Evolutionary conservation across 2,113 vertebrate genomes (phyloP).

Genomic region (Lutjanus erythropterus): DNA sequence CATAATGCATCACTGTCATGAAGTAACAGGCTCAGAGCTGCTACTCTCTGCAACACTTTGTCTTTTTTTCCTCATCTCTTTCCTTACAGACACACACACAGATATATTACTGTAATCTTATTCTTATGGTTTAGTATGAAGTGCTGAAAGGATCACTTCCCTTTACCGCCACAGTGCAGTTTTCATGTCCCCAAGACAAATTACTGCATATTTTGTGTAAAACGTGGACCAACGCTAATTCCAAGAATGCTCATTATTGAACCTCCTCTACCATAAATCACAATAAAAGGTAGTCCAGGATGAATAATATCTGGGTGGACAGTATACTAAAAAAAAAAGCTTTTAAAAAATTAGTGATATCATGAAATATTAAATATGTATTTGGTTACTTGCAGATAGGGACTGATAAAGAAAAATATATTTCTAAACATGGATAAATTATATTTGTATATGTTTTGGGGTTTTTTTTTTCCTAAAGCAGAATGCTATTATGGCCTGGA

Average conservation of each 20-base stretch:
- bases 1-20: conserved; percentile 17
- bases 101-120: background rate
- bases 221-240: background rate
- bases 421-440: background rate
- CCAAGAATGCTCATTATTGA: background rate
- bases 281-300: background rate
- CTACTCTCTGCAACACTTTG: background rate
- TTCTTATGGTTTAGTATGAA: background rate
- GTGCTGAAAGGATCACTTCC: background rate
- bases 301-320: background rate
- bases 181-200: background rate
- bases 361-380: background rate
- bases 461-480: background rate
- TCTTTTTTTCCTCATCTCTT: background rate
- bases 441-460: too few relatives aligned
- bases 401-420: background rate
- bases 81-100: background rate
- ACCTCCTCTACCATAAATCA: background rate
- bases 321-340: background rate
- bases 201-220: background rate
- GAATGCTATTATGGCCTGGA: background rate
- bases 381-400: background rate
- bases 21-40: background rate
- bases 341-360: background rate
- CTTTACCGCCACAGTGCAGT: background rate